phyloP scores from a whole-genome alignment of 1,140 invertebrate species.

The Mactra quadrangularis region DNA sequence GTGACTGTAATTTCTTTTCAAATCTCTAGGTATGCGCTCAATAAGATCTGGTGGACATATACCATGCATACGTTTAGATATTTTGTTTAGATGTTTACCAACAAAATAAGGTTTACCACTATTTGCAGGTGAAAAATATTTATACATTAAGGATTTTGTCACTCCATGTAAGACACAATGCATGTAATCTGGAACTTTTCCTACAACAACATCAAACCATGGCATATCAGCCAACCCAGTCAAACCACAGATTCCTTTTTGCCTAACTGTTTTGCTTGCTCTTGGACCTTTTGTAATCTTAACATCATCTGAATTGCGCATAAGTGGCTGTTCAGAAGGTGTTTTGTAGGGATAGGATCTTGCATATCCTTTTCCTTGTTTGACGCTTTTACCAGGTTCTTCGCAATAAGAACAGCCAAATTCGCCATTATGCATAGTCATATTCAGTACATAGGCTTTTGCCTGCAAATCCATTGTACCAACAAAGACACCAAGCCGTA shows the following conservation, averaged over 20 bases:
- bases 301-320: constrained; percentile 35
- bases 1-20: constrained; percentile 43
- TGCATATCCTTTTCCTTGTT: constrained; percentile 39
- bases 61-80: constrained; percentile 15
- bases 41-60: constrained; percentile 30
- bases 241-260: constrained; percentile 35
- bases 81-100: constrained; percentile 43
- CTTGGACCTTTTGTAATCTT: constrained; percentile 9
- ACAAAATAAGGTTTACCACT: constrained; percentile 54
- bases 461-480: constrained; percentile 40
- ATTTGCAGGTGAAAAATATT: constrained; percentile 37
- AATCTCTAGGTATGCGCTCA: constrained; percentile 34
- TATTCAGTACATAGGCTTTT: background rate
- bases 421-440: constrained; percentile 10
- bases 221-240: constrained; percentile 25
- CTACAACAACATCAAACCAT: constrained; percentile 52
- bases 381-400: constrained; percentile 29
- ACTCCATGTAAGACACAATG: constrained; percentile 58
- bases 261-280: background rate
- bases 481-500: constrained; percentile 26
- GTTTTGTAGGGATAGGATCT: constrained; percentile 45
- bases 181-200: constrained; percentile 55
- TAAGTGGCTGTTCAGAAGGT: background rate
- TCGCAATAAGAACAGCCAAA: constrained; percentile 41
- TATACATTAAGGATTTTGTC: constrained; percentile 46